Percentiles rank a stretch among this genome's conserved stretches.
phyloP scores from a whole-genome alignment of 2,113 vertebrate genomes.

The Lontra canadensis region DNA sequence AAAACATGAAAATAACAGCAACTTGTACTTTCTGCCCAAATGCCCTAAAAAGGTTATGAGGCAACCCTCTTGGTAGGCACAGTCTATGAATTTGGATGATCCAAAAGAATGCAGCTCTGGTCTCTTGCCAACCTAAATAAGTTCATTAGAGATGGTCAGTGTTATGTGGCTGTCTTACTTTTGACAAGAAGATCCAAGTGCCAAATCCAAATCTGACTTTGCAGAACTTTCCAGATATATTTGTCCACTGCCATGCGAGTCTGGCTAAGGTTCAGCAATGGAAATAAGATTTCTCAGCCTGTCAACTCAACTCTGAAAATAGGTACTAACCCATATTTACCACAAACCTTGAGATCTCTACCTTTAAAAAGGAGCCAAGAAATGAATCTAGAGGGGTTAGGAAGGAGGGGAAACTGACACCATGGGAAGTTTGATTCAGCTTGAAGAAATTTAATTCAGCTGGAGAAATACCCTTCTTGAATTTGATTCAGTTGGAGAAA shows the following conservation, averaged over 20 bases:
- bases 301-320: not conserved
- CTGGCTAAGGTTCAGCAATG: not conserved
- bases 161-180: not conserved
- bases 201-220: not conserved
- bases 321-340: not conserved
- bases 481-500: constrained; percentile 51
- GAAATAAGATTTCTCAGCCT: not conserved
- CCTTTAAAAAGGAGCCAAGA: not conserved
- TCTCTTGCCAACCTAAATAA: not conserved
- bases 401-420: not conserved
- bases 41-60: not conserved
- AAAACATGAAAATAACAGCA: not conserved
- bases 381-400: not conserved
- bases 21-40: not conserved
- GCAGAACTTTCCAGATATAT: not conserved
- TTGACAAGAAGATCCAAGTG: not conserved
- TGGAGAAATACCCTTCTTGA: constrained; percentile 37
- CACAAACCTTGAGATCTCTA: not conserved
- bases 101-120: not conserved
- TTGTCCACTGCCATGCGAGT: not conserved
- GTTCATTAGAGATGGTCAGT: not conserved
- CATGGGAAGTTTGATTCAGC: not conserved
- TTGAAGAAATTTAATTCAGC: constrained; percentile 36
- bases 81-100: not conserved
- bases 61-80: not conserved